A percentile compares a stretch with the other conserved stretches of the same genome.
phyloP scores from a whole-genome alignment of 2,113 vertebrate genomes.

The Heliornis fulica region DNA sequence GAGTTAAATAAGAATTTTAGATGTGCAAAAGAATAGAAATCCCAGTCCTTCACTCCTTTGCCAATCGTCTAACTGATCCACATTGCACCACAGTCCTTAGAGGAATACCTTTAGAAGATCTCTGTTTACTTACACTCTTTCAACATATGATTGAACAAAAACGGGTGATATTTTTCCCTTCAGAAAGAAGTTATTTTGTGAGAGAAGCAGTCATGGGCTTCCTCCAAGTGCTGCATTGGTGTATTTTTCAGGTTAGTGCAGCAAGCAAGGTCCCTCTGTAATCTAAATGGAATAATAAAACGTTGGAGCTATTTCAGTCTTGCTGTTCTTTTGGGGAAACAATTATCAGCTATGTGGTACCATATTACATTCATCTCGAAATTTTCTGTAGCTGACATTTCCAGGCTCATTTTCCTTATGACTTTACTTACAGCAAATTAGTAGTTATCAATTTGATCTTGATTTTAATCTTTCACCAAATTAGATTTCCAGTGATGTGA shows the following conservation, averaged over 20 bases:
- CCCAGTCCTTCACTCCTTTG: neutral
- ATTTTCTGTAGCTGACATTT: conserved; percentile 49
- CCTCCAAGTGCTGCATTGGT: neutral
- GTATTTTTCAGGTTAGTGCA: conserved; percentile 12
- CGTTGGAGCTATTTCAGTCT: conserved; percentile 51
- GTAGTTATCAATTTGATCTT: conserved; percentile 48
- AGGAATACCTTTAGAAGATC: conserved; percentile 32
- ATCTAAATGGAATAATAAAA: conserved; percentile 57
- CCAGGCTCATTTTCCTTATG: conserved; percentile 27
- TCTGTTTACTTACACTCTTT: conserved; percentile 34
- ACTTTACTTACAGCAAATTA: conserved; percentile 54
- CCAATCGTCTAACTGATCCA: neutral
- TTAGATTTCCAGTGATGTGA: conserved; percentile 35
- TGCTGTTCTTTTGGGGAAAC: conserved; percentile 50
- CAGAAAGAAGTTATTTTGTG: neutral
- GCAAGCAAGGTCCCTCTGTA: neutral
- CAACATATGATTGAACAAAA: conserved; percentile 13
- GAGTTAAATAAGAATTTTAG: conserved; percentile 38
- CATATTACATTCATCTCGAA: conserved; percentile 21
- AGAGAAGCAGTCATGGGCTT: neutral
- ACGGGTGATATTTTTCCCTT: neutral
- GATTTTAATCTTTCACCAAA: conserved; percentile 48
- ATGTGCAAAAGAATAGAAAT: neutral
- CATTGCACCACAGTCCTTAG: neutral
- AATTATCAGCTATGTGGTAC: conserved; percentile 47